Conservation (phyloP, 2,888 invertebrate species). For the Nephrotoma flavescens region DNA sequence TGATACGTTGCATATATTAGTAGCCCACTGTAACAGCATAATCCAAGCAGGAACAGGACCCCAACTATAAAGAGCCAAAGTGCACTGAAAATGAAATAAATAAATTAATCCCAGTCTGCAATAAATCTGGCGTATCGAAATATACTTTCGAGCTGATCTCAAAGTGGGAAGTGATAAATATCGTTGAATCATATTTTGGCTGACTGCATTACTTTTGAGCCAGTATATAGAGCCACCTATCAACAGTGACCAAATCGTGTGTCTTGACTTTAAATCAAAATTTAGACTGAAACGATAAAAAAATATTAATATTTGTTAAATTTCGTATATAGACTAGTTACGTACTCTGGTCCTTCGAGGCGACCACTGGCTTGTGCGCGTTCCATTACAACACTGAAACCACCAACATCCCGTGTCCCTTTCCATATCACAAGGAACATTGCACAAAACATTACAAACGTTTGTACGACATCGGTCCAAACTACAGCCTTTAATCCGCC, state of each 20-base stretch:
- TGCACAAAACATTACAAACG: conserved; percentile 50
- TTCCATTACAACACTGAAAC: conserved; percentile 39
- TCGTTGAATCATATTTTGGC: conserved; percentile 68
- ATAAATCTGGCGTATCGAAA: neutral
- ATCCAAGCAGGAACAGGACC: conserved; percentile 53
- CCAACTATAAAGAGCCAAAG: conserved; percentile 59
- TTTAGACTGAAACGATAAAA: conserved; percentile 36
- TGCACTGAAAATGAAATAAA: conserved; percentile 23
- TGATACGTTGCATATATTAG: conserved; percentile 75
- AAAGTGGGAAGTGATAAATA: conserved; percentile 55
- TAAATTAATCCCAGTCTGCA: neutral
- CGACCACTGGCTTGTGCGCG: conserved; percentile 43
- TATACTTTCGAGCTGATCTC: conserved; percentile 41
- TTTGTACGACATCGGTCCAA: conserved; percentile 59
- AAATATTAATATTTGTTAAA: neutral
- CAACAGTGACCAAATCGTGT: conserved; percentile 53
- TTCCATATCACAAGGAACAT: conserved; percentile 49
- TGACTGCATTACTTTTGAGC: conserved; percentile 56
- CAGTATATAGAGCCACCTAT: conserved; percentile 59
- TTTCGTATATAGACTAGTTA: conserved; percentile 9
- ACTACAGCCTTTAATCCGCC: conserved; percentile 53
- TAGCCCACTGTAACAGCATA: conserved; percentile 74
- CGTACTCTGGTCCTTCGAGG: conserved; percentile 44
- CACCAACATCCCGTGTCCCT: conserved; percentile 49
- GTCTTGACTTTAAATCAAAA: conserved; percentile 53